Base-by-base conservation (phyloP, 2,113 vertebrate species). In the Sinocyclocheilus anshuiensis region DNA sequence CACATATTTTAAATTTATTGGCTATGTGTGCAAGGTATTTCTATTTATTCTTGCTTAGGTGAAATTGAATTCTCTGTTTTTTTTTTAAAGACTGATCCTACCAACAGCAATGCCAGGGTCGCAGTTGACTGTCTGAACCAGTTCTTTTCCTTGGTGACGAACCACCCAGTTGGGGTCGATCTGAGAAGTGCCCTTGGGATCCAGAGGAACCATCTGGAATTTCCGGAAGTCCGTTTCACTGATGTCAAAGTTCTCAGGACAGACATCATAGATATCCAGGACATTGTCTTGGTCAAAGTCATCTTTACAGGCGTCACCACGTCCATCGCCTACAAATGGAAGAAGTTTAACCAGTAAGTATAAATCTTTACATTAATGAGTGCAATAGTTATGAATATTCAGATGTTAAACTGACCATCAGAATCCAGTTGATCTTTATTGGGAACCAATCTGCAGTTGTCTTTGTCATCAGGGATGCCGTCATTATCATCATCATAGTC, bases 91-190 rank as follows among this genome's bases (percentile, higher is more conserved):
- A 79, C 22, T 26, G 18, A 24, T 85, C 94, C 84, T 79, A 99
- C 98, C 98, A 0, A 99, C 94, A 93, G 98, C 98, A 88, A 99
- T 96, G 86, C 98, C 98, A 91, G 98, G 98, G 80, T 99, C 98
- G 86, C 98, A 99, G 94, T 99, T 99, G 91, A 99, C 98, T 5
- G 98, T 99, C 92, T 99, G 98, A 87, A 99, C 97, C 57, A 99
- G 93, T 82, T 99, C 98, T 95, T 99, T 99, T 89, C 98, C 98
- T 92, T 99, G 97, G 90, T 99, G 98, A 87, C 97, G 97, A 57
- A 99, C 98, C 42, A 99, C 97, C 98, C 98, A 99, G 93, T 99
- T 99, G 39, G 98, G 98, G 92, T 99, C 98, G 88, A 97, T 99
- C 87, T 99, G 98, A 4, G 98, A 99, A 65, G 98, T 99, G 86